Conservation (phyloP, 2,113 vertebrate genomes). For the Toxotes chatareus region DNA sequence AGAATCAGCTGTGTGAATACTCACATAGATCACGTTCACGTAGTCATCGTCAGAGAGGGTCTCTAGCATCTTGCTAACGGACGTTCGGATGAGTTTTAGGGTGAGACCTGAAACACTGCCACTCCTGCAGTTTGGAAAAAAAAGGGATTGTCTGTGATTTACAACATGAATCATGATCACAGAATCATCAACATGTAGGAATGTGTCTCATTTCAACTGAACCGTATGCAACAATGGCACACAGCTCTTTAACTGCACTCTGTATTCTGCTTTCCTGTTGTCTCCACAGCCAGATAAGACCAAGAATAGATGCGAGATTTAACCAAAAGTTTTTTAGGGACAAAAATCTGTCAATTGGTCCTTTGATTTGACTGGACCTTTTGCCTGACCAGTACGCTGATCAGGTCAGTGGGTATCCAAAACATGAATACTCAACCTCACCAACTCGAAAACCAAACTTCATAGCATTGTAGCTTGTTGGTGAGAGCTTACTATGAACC, state of each 20-base stretch:
- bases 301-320: not conserved
- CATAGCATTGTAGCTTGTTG: not conserved
- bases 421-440: not conserved
- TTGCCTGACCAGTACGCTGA: not conserved
- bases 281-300: too few species aligned
- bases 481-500: not conserved
- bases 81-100: constrained; percentile 92
- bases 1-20: constrained; percentile 71
- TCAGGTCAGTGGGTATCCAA: not conserved
- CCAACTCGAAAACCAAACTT: not conserved
- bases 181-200: not conserved
- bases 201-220: not conserved
- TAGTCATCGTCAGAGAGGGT: constrained; percentile 97
- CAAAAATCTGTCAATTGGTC: not conserved
- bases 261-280: too few species aligned
- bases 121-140: constrained; percentile 84
- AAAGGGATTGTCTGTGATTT: not conserved
- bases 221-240: too few species aligned
- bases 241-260: too few species aligned
- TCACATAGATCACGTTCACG: constrained; percentile 96
- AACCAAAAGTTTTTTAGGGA: not conserved
- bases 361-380: not conserved
- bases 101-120: constrained; percentile 96
- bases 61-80: constrained; percentile 94
- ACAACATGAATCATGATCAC: not conserved